Evolutionary conservation across 2,113 vertebrate genomes (phyloP).

Genomic region (Heterocephalus glaber): DNA sequence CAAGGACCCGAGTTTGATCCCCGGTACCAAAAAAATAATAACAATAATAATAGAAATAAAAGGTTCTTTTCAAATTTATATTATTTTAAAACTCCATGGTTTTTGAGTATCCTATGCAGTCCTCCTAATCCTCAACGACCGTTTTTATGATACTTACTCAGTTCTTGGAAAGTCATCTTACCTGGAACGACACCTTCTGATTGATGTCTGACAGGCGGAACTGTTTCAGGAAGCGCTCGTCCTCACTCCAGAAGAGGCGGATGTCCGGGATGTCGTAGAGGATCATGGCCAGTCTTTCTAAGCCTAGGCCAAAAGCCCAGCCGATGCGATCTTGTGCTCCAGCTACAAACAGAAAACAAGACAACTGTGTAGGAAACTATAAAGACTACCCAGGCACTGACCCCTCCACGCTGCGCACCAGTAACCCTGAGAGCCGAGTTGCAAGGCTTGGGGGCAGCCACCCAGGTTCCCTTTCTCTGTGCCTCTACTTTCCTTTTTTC

Average conservation of each 20-base stretch:
- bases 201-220: slow-evolving; percentile 89
- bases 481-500: neutral
- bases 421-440: rapidly evolving
- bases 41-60: too few relatives aligned
- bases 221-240: slow-evolving; percentile 93
- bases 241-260: slow-evolving; percentile 96
- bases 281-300: slow-evolving; percentile 96
- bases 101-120: neutral
- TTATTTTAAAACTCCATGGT: neutral
- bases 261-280: slow-evolving; percentile 95
- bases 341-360: slow-evolving; percentile 84
- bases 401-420: neutral
- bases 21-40: too few relatives aligned
- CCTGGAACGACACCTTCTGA: slow-evolving; percentile 92
- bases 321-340: slow-evolving; percentile 91
- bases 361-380: neutral
- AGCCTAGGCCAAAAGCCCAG: slow-evolving; percentile 96
- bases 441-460: too few relatives aligned
- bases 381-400: neutral
- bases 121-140: neutral
- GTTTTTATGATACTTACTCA: neutral
- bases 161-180: slow-evolving; percentile 69
- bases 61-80: neutral
- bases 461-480: neutral
- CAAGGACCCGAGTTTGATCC: too few relatives aligned